Percentiles rank a stretch among this genome's conserved stretches.
These are phyloP conservation scores for Nomada fabriciana DNA, from an alignment of 2,888 invertebrate genomes.

Conservation along the genomic window DNA sequence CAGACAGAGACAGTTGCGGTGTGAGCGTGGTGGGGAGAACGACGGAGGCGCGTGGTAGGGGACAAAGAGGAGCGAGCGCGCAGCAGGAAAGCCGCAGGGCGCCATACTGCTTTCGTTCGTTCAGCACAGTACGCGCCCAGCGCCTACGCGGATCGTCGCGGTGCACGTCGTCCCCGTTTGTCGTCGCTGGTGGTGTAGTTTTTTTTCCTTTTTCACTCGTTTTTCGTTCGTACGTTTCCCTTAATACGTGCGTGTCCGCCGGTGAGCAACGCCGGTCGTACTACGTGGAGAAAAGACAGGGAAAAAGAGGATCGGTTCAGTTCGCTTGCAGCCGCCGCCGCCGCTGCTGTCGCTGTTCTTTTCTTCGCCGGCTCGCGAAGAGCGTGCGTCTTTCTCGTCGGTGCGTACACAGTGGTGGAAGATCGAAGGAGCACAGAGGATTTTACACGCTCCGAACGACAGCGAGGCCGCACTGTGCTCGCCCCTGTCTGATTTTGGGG, in stretches of 20 bases:
- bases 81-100: constrained; percentile 75
- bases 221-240: neutral
- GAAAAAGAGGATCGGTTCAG: constrained; percentile 11
- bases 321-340: constrained; percentile 31
- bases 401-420: constrained; percentile 39
- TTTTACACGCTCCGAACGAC: constrained; percentile 29
- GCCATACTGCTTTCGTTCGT: constrained; percentile 77
- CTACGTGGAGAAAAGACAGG: neutral
- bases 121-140: constrained; percentile 79
- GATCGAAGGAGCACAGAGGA: constrained; percentile 15
- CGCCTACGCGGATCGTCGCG: constrained; percentile 74
- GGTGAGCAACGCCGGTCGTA: constrained; percentile 5
- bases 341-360: constrained; percentile 46
- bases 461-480: neutral
- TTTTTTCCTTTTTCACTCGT: neutral
- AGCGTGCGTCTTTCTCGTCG: constrained; percentile 40
- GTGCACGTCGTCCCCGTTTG: constrained; percentile 57
- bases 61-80: constrained; percentile 56
- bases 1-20: neutral
- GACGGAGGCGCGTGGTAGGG: constrained; percentile 20
- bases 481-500: constrained; percentile 10
- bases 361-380: constrained; percentile 43
- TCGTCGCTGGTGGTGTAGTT: constrained; percentile 57
- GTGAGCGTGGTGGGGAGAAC: neutral
- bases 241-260: constrained; percentile 28